Evolutionary conservation across 2,797 vertebrate genomes (phyloP).

Genomic region (Rhinogobio ventralis): DNA sequence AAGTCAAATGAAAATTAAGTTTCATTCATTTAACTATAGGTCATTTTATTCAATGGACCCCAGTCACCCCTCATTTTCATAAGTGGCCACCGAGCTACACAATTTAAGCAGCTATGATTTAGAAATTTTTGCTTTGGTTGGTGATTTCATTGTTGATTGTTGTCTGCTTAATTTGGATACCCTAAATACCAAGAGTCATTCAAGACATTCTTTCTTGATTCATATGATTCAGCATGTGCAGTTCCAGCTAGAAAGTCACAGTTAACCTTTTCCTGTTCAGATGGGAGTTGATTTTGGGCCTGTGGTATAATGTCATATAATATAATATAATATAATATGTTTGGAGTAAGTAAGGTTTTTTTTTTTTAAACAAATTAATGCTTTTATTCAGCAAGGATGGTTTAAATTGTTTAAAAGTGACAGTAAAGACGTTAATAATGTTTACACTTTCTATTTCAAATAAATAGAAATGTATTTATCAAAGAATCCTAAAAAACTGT

Average conservation of each 20-base stretch:
- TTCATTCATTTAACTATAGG: background rate
- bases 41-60: background rate
- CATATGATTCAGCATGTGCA: constrained; percentile 16
- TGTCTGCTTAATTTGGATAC: background rate
- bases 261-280: background rate
- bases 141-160: background rate
- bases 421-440: background rate
- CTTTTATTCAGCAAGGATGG: background rate
- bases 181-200: constrained; percentile 14
- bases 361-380: background rate
- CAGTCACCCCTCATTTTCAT: background rate
- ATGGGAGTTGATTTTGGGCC: background rate
- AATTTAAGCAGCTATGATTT: background rate
- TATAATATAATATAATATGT: too few species aligned
- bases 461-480: background rate
- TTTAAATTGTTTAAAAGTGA: background rate
- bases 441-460: background rate
- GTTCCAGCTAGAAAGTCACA: constrained; percentile 10
- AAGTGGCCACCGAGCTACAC: background rate
- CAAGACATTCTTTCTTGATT: background rate
- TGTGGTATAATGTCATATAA: too few species aligned
- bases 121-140: background rate
- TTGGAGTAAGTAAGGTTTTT: background rate
- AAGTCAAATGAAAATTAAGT: background rate
- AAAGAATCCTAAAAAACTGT: background rate